A percentile compares a stretch with the other conserved stretches of the same genome.
These are phyloP conservation scores for Anaspis maculata DNA, from an alignment of 2,888 invertebrate species.

Conservation along the genomic window DNA sequence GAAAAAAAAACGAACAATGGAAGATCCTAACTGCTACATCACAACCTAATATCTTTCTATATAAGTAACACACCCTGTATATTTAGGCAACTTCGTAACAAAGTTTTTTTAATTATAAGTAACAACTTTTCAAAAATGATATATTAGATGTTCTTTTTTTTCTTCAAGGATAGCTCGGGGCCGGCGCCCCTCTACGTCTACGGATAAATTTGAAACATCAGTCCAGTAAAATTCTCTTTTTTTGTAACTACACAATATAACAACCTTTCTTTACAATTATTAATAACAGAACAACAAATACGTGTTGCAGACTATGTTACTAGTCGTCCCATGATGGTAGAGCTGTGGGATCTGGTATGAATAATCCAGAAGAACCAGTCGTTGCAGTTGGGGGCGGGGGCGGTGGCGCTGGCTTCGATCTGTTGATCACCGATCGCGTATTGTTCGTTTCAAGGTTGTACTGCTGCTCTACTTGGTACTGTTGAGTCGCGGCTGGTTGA, in stretches of 20 bases:
- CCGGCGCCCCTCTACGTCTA: too few relatives aligned
- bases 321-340: constrained; percentile 31
- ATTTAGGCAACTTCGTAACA: too few relatives aligned
- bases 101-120: too few relatives aligned
- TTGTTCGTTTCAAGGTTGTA: constrained; percentile 39
- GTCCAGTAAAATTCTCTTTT: constrained; percentile 10
- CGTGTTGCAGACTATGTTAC: constrained; percentile 11
- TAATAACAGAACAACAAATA: constrained; percentile 12
- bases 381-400: constrained; percentile 20
- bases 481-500: constrained; percentile 26
- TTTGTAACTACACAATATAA: constrained; percentile 16
- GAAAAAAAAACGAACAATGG: too few relatives aligned
- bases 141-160: too few relatives aligned
- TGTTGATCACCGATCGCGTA: constrained; percentile 38
- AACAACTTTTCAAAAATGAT: too few relatives aligned
- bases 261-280: constrained; percentile 10
- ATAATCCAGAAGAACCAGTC: constrained; percentile 24
- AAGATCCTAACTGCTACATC: too few relatives aligned
- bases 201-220: constrained; percentile 10
- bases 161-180: too few relatives aligned
- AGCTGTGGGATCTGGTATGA: constrained; percentile 30
- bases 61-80: too few relatives aligned
- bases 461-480: constrained; percentile 40
- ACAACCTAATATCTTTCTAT: too few relatives aligned
- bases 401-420: constrained; percentile 21